Percentiles rank a stretch among this genome's conserved stretches.
Evolutionary conservation across 2,113 vertebrate genomes (phyloP).

Genomic region (Pardalotus punctatus): DNA sequence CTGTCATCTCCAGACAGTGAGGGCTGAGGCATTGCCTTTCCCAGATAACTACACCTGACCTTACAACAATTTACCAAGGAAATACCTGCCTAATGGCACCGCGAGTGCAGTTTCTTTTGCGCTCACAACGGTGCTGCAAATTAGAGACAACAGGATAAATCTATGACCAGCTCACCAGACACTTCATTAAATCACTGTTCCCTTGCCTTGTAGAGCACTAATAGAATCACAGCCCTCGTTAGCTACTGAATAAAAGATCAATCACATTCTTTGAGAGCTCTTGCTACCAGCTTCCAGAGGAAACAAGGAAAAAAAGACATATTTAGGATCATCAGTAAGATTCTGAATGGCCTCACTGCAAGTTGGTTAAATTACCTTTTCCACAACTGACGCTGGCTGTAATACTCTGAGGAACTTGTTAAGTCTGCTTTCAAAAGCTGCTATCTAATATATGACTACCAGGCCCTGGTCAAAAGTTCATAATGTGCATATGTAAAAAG

Average conservation of each 20-base stretch:
- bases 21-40: slow-evolving; percentile 72
- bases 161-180: slow-evolving; percentile 88
- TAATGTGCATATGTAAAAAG: slow-evolving; percentile 99
- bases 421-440: slow-evolving; percentile 84
- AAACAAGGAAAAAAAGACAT: slow-evolving; percentile 70
- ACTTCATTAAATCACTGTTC: slow-evolving; percentile 97
- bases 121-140: slow-evolving; percentile 74
- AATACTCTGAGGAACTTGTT: slow-evolving; percentile 98
- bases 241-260: slow-evolving; percentile 92
- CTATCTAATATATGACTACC: slow-evolving; percentile 88
- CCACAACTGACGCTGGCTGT: slow-evolving; percentile 78
- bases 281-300: slow-evolving; percentile 79
- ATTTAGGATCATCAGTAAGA: slow-evolving; percentile 84
- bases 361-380: slow-evolving; percentile 90
- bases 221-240: slow-evolving; percentile 95
- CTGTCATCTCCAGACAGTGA: slow-evolving; percentile 80
- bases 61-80: slow-evolving; percentile 83
- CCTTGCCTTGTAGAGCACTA: slow-evolving; percentile 88
- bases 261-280: slow-evolving; percentile 88
- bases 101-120: slow-evolving; percentile 58
- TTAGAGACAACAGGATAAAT: slow-evolving; percentile 85
- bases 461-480: slow-evolving; percentile 95
- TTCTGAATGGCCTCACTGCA: slow-evolving; percentile 83
- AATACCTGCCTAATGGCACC: slow-evolving; percentile 84
- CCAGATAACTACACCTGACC: slow-evolving; percentile 86